Conservation (phyloP, 1,140 invertebrate genomes). For the Arion vulgaris region DNA sequence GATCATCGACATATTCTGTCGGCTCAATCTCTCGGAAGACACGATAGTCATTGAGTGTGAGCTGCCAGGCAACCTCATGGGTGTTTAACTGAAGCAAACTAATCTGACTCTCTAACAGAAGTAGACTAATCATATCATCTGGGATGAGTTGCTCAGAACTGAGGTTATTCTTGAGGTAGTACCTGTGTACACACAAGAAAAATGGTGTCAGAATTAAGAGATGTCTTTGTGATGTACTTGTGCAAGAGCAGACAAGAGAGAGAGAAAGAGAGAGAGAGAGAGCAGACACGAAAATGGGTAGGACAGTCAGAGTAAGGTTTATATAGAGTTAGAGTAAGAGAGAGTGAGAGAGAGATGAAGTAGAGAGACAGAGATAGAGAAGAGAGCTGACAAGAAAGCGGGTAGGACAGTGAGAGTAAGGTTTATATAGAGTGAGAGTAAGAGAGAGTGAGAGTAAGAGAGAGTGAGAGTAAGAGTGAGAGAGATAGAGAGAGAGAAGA, state of each 20-base stretch:
- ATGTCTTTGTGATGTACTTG: background rate
- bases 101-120: conserved; percentile 93
- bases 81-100: conserved; percentile 96
- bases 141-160: conserved; percentile 94
- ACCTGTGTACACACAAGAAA: conserved; percentile 76
- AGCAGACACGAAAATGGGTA: background rate
- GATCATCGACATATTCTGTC: conserved; percentile 97
- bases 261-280: background rate
- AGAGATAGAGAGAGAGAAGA: background rate
- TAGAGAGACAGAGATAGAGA: background rate
- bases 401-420: background rate
- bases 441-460: background rate
- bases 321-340: no score
- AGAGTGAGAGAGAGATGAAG: background rate
- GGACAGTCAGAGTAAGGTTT: background rate
- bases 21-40: conserved; percentile 98
- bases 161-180: conserved; percentile 97
- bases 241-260: background rate
- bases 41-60: conserved; percentile 85
- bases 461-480: background rate
- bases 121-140: conserved; percentile 91
- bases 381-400: background rate
- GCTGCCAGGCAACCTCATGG: conserved; percentile 95
- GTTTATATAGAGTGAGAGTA: background rate
- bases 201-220: background rate